Conservation (phyloP, 2,797 vertebrate genomes). For the Lacerta bilineata region DNA sequence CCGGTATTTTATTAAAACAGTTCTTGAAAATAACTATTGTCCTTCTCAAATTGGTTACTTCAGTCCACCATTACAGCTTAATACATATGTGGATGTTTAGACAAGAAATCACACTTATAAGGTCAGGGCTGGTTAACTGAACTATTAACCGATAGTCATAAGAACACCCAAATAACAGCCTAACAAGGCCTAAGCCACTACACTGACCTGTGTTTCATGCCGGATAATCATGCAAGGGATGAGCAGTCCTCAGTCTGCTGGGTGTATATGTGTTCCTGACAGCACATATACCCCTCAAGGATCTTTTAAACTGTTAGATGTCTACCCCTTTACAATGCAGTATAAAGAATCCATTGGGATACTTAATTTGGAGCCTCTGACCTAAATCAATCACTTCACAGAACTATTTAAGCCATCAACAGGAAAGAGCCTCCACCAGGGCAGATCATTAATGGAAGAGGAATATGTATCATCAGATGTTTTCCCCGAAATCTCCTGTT, state of each 20-base stretch:
- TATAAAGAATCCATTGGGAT: neutral
- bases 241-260: too few relatives aligned
- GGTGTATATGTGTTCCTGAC: neutral
- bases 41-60: neutral
- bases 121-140: too few relatives aligned
- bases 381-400: neutral
- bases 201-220: neutral
- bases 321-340: neutral
- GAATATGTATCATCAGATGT: too few relatives aligned
- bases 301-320: neutral
- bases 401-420: neutral
- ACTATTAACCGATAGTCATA: too few relatives aligned
- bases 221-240: too few relatives aligned
- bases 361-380: neutral
- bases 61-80: neutral
- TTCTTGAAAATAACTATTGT: neutral
- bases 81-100: neutral
- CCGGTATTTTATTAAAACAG: neutral
- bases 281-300: neutral
- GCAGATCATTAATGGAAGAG: neutral
- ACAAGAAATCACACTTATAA: too few relatives aligned
- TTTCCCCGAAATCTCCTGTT: neutral
- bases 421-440: neutral
- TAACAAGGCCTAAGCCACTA: too few relatives aligned
- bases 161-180: too few relatives aligned